Base-by-base conservation (phyloP, 2,113 vertebrate genomes). In the Galbula dea region DNA sequence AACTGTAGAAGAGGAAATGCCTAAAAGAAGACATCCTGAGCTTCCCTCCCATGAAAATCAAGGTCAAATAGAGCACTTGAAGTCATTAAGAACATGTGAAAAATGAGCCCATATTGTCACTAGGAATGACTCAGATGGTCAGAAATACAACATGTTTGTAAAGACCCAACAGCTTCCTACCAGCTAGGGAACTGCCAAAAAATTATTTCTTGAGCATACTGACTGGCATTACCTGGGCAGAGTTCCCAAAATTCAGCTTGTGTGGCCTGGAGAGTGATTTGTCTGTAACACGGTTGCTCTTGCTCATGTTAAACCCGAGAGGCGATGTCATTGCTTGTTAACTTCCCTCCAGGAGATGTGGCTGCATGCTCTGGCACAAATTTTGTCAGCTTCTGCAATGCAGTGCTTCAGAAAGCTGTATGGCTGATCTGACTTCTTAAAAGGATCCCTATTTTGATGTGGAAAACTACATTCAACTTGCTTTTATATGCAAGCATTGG, bases 21-120 rank as follows among this genome's bases (percentile, higher is more conserved):
- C 79, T 87, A 19, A 12, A 76, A 85, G 89, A 85, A 77, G 59
- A 52, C 17, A 24, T 52, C 51, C 54, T 80, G 13, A 94, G 26
- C 51, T 89, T 94, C 51, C 62, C 83, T 62, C 15, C 18, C 68
- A n/a, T 69, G 79, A 95, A 96, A 91, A 91, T 67, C 55, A 90
- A 77, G 52, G 71, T 89, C 66, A 89, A 81, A 73, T 8, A 82
- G 18, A 82, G 32, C 37, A 22, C 66, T 83, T 80, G 41, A 89
- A 93, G 80, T 83, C 34, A 62, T 79, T 74, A 80, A 18, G 54
- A 88, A 72, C 14, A 58, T 0, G 0, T 75, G 51, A 77, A 74
- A 82, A 78, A 76, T 32, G 30, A 74, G 21, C 37, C 62, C 9
- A 52, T 66, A 34, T 30, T 79, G 46, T 89, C 49, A 58, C 49